These are phyloP conservation scores for Ophthalmolycus amberensis DNA, from an alignment of 2,113 vertebrate species.

Conservation along the genomic window DNA sequence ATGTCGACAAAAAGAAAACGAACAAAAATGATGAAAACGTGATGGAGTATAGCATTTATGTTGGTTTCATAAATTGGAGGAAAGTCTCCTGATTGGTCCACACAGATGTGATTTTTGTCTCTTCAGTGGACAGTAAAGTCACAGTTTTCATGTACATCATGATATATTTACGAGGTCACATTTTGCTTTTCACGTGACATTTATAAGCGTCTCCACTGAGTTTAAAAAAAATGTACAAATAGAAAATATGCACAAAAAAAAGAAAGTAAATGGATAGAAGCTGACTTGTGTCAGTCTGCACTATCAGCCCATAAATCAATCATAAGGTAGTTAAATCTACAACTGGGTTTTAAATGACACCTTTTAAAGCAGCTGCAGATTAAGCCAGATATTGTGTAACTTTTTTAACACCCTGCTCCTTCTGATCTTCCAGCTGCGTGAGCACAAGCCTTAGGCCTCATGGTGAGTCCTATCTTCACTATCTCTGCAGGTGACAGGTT, in stretches of 20 bases:
- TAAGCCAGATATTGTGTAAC: background rate
- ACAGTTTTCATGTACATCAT: background rate
- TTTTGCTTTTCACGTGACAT: background rate
- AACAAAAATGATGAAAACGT: background rate
- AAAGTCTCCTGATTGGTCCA: background rate
- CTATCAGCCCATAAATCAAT: no score
- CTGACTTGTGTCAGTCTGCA: background rate
- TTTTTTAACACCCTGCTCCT: background rate
- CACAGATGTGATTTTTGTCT: background rate
- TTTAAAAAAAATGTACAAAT: no score
- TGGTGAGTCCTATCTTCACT: background rate
- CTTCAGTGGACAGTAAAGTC: background rate
- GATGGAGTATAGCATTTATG: background rate
- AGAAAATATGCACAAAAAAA: background rate
- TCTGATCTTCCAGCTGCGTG: background rate
- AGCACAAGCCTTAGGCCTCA: conserved; percentile 10
- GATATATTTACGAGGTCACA: background rate
- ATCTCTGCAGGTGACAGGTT: background rate
- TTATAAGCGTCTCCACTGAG: background rate
- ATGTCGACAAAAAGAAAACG: background rate
- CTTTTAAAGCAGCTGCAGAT: conserved; percentile 1
- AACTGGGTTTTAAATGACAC: background rate
- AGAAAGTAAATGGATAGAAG: background rate
- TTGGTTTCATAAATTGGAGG: background rate
- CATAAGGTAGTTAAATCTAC: no score